Evolutionary conservation across 2,797 vertebrate genomes (phyloP).

Genomic region (Enteromius radiatus): DNA sequence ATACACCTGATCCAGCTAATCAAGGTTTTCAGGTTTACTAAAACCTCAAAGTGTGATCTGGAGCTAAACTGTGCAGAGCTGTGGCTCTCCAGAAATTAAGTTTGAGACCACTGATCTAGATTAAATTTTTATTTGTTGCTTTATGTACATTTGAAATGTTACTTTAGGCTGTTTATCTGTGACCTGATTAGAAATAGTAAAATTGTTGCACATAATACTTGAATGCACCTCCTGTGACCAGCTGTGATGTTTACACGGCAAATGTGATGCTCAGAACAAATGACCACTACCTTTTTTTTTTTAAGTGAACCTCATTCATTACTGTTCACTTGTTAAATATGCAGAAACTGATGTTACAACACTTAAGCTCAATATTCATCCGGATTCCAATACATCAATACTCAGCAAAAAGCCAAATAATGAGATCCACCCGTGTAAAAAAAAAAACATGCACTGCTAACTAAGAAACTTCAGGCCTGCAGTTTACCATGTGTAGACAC

Average conservation of each 20-base stretch:
- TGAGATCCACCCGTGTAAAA: background rate
- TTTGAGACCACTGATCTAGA: too few relatives aligned
- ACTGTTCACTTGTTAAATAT: background rate
- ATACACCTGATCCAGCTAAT: too few relatives aligned
- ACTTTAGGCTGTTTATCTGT: background rate
- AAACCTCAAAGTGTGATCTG: too few relatives aligned
- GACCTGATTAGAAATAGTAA: background rate
- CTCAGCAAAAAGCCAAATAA: background rate
- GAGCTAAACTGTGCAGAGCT: too few relatives aligned
- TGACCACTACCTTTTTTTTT: background rate
- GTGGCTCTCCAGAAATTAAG: too few relatives aligned
- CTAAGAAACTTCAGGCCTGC: background rate
- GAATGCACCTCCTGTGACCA: background rate
- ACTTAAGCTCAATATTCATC: background rate
- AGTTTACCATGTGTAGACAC: background rate
- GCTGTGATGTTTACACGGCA: background rate
- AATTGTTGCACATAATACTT: background rate
- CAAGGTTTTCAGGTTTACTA: too few relatives aligned
- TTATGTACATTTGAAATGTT: background rate
- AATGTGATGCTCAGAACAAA: background rate
- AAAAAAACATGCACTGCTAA: background rate
- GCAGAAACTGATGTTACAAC: too few relatives aligned
- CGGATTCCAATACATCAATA: background rate
- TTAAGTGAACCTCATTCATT: background rate
- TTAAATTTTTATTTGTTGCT: too few relatives aligned